Evolutionary conservation across 2,888 invertebrate species (phyloP), one percentile per base, ranked within the genome.

Genomic region (Ectropis crepuscularia): DNA sequence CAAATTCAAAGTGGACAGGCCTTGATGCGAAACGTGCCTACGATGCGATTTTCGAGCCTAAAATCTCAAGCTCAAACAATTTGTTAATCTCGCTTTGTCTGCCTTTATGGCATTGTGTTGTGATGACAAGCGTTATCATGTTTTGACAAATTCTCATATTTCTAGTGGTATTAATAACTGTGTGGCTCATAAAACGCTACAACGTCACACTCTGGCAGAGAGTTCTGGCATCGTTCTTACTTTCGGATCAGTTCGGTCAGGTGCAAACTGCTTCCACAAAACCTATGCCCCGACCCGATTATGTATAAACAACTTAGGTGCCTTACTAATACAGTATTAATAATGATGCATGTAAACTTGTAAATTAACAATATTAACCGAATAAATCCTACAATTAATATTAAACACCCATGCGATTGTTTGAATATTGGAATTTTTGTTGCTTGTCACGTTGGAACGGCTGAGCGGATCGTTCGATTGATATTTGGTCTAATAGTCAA

Each of bases 201-300:
- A 73, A 71, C 75, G 79, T 77, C 75, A 74, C 76, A 73, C 78
- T 75, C 87, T 88, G 88, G 85, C 88, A 85, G 67, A 73, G 68
- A 66, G 70, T 74, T 75, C 84, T 87, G 88, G 85, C 86, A 85
- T 71, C 74, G 73, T 70, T 67, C 28, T 47, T 62, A 53, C 70
- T 65, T 70, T 55, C 53, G 58, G 59, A 28, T 53, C 50, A 61
- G 65, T 68, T 48, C 69, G 60, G 74, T 74, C 80, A 83, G 81
- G 76, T 79, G 76, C 65, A 70, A 59, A 53, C 39, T 57, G 48
- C 48, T 61, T 59, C 47, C 11, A 53, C 50, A 16, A 46, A 57
- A 67, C 55, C 53, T 63, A 65, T 64, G 58, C 12, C 53, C 61
- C 42, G 46, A 8, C 37, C 36, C 54, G 45, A 63, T 28, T 43